Conservation (phyloP, 2,797 vertebrate species). For the Sus cebifrons region DNA sequence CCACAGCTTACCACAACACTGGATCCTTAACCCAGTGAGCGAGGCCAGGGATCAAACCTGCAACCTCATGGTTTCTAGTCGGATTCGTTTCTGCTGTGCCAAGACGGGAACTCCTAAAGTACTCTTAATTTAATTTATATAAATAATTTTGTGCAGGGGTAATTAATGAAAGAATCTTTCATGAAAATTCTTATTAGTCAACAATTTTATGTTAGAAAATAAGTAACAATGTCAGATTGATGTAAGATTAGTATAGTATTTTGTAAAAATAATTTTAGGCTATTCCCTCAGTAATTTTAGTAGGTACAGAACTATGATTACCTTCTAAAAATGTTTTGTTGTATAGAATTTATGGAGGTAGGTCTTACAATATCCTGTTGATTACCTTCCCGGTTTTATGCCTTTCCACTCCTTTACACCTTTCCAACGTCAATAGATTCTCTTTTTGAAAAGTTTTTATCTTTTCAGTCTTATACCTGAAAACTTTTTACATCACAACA, state of each 20-base stretch:
- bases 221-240: not conserved
- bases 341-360: not conserved
- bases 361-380: not conserved
- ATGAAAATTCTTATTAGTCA: not conserved
- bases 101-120: no score
- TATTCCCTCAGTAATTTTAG: not conserved
- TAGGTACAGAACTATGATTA: not conserved
- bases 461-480: not conserved
- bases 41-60: no score
- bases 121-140: not conserved
- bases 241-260: not conserved
- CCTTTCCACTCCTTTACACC: not conserved
- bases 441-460: not conserved
- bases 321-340: not conserved
- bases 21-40: no score
- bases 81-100: no score
- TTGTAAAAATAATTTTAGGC: not conserved
- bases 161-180: not conserved
- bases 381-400: not conserved
- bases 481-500: not conserved
- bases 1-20: no score
- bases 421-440: not conserved
- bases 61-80: no score
- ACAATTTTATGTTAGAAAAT: not conserved
- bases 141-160: not conserved